These are phyloP conservation scores for Synergus gifuensis DNA, from an alignment of 2,888 invertebrate species.

Conservation along the genomic window DNA sequence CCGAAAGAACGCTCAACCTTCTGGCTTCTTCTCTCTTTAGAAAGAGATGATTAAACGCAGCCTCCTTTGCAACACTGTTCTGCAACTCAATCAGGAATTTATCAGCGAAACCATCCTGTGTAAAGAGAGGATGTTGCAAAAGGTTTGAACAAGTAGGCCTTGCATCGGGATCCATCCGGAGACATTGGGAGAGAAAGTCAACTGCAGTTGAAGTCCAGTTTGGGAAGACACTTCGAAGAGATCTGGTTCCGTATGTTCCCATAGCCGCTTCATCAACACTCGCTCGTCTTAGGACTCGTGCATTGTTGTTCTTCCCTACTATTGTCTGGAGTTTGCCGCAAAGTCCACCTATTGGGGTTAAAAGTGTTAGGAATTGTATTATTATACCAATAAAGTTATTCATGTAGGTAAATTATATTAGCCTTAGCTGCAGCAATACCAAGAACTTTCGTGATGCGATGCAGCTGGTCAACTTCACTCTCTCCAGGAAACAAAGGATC, in stretches of 20 bases:
- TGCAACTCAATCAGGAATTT: conserved; percentile 84
- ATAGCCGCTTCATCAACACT: conserved; percentile 60
- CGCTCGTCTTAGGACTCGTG: conserved; percentile 71
- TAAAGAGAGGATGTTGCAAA: conserved; percentile 84
- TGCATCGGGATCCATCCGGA: conserved; percentile 83
- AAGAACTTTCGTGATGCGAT: conserved; percentile 88
- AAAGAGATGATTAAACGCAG: conserved; percentile 80
- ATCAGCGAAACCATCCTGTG: conserved; percentile 83
- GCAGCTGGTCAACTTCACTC: conserved; percentile 93
- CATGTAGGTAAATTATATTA: not conserved
- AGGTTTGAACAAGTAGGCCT: conserved; percentile 83
- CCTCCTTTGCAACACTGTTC: conserved; percentile 83
- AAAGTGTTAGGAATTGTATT: not conserved
- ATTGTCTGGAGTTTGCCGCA: conserved; percentile 67
- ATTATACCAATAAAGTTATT: too few relatives aligned
- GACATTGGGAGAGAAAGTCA: conserved; percentile 80
- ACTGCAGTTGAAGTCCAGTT: conserved; percentile 76
- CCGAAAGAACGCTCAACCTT: conserved; percentile 57
- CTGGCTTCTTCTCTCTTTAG: conserved; percentile 68
- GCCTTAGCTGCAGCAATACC: conserved; percentile 78
- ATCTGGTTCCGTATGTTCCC: conserved; percentile 69
- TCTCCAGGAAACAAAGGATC: conserved; percentile 93
- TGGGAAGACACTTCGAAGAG: conserved; percentile 74
- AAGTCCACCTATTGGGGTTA: conserved; percentile 56
- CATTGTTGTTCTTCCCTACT: conserved; percentile 60